Evolutionary conservation across 2,113 vertebrate genomes (phyloP).

Genomic region (Apaloderma vittatum): DNA sequence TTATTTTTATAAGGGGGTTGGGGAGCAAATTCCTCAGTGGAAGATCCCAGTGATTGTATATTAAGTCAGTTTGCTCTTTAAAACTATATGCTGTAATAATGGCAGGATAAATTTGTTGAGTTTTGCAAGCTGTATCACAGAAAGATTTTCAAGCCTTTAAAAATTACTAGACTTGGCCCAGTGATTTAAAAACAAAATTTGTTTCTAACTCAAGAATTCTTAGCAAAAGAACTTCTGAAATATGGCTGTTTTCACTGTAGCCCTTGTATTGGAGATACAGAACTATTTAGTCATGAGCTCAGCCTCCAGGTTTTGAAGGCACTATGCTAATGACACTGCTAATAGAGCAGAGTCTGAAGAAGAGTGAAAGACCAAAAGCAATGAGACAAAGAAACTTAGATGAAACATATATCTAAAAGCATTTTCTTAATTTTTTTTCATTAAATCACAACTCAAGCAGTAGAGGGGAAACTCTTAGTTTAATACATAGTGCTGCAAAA

Average conservation of each 20-base stretch:
- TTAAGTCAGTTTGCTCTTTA: not conserved
- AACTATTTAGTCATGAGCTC: not conserved
- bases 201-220: not conserved
- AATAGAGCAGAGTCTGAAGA: not conserved
- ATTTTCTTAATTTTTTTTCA: not conserved
- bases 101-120: not conserved
- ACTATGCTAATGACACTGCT: not conserved
- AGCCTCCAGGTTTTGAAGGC: not conserved
- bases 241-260: not conserved
- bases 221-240: not conserved
- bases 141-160: not conserved
- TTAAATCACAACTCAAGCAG: not conserved
- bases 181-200: not conserved
- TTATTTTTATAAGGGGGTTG: not conserved
- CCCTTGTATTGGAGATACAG: not conserved
- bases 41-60: not conserved
- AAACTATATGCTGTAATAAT: not conserved
- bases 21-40: not conserved
- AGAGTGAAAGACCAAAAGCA: not conserved
- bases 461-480: not conserved
- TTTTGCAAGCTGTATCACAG: not conserved
- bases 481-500: not conserved
- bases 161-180: not conserved
- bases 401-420: not conserved
- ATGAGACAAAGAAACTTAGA: not conserved